phyloP scores from a whole-genome alignment of 2,888 invertebrate species.

The Mythimna loreyi region DNA sequence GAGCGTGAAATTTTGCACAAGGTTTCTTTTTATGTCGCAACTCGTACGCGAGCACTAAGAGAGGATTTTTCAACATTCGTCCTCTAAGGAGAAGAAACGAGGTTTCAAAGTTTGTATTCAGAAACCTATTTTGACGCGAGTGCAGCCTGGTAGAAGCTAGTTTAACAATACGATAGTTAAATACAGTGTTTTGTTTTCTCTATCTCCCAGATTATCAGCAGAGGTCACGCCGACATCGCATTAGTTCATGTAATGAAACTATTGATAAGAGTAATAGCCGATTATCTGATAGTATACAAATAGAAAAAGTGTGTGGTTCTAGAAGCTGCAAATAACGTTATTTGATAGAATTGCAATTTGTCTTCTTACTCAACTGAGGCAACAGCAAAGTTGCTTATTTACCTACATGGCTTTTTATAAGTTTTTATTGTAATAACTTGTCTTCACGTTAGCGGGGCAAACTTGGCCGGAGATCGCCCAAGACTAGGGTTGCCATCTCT shows the following conservation, averaged over 20 bases:
- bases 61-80: too few relatives aligned
- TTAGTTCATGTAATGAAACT: conserved; percentile 35
- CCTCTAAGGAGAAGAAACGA: too few relatives aligned
- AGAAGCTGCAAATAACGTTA: neutral
- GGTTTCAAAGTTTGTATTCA: too few relatives aligned
- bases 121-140: too few relatives aligned
- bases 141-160: neutral
- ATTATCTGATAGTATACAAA: conserved; percentile 37
- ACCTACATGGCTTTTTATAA: too few relatives aligned
- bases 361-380: conserved; percentile 8
- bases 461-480: too few relatives aligned
- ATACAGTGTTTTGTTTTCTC: conserved; percentile 1
- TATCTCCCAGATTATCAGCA: conserved; percentile 25
- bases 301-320: neutral
- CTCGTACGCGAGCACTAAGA: too few relatives aligned
- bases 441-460: too few relatives aligned
- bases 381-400: neutral
- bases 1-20: too few relatives aligned
- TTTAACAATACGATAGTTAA: neutral
- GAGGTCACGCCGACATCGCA: conserved; percentile 11
- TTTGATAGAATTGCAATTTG: conserved; percentile 10
- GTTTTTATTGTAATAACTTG: too few relatives aligned
- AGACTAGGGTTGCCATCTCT: too few relatives aligned
- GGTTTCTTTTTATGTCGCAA: too few relatives aligned
- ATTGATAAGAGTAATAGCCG: conserved; percentile 34